Percentiles rank a stretch among this genome's conserved stretches.
These are phyloP conservation scores for Nemopilema nomurai DNA, from an alignment of 30 jellyfish, hydroid and myxozoan genomes.

Conservation along the genomic window DNA sequence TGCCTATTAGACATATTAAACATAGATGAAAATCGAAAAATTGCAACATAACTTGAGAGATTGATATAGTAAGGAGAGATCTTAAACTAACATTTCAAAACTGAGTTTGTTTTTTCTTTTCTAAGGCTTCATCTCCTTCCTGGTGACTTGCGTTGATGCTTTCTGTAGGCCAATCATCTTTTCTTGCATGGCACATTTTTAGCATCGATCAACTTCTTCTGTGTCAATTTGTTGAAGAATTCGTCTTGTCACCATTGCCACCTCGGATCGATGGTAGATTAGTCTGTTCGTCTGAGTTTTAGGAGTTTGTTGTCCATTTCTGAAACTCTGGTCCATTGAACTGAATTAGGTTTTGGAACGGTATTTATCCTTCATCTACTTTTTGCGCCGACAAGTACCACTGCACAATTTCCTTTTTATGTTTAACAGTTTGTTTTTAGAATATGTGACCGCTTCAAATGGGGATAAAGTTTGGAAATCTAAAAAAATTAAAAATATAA, in stretches of 20 bases:
- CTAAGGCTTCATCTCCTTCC: not conserved
- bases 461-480: not conserved
- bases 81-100: not conserved
- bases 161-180: not conserved
- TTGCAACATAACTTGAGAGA: not conserved
- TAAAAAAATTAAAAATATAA: no score
- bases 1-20: no score
- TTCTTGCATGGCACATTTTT: not conserved
- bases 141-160: not conserved
- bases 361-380: not conserved
- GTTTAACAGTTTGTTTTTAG: not conserved
- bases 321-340: not conserved
- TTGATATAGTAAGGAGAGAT: not conserved
- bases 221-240: not conserved
- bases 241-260: conserved; percentile 1
- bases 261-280: not conserved
- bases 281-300: not conserved
- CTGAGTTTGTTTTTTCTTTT: not conserved
- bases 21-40: not conserved
- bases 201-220: not conserved
- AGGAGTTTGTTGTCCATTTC: not conserved
- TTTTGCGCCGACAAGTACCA: not conserved
- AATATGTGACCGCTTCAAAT: not conserved
- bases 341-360: not conserved
- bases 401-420: not conserved